phyloP scores from a whole-genome alignment of 2,797 vertebrate genomes.

The Crotalus adamanteus region DNA sequence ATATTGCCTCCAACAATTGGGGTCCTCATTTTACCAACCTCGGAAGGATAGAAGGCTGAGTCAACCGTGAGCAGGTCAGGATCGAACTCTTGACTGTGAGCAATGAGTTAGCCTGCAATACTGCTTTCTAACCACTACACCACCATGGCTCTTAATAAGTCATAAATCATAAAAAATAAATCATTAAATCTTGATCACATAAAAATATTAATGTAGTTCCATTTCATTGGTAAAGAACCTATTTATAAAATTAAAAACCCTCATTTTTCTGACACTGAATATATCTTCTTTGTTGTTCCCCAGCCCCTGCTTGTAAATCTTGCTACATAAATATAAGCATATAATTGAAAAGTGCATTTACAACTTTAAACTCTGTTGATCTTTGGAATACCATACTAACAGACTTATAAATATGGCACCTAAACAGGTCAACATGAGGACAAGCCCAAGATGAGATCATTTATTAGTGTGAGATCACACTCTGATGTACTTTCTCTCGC shows the following conservation, averaged over 20 bases:
- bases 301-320: not conserved
- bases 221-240: not conserved
- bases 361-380: not conserved
- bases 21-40: too few species aligned
- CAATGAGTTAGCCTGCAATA: too few species aligned
- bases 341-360: not conserved
- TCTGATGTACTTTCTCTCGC: too few species aligned
- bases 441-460: not conserved
- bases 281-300: not conserved
- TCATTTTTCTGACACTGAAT: not conserved
- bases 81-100: too few species aligned
- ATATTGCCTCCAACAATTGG: too few species aligned
- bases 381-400: not conserved
- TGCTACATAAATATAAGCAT: not conserved
- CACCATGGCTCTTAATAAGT: not conserved
- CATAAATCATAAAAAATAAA: not conserved
- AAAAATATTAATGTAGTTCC: not conserved
- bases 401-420: not conserved
- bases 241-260: not conserved
- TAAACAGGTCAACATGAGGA: not conserved
- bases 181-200: not conserved
- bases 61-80: too few species aligned
- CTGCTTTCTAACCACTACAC: too few species aligned
- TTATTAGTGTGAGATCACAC: not conserved
- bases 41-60: too few species aligned